A percentile compares a stretch with the other conserved stretches of the same genome.
These are phyloP conservation scores for Melanotaenia nigrans DNA, from an alignment of 2,797 vertebrate genomes.

Conservation along the genomic window DNA sequence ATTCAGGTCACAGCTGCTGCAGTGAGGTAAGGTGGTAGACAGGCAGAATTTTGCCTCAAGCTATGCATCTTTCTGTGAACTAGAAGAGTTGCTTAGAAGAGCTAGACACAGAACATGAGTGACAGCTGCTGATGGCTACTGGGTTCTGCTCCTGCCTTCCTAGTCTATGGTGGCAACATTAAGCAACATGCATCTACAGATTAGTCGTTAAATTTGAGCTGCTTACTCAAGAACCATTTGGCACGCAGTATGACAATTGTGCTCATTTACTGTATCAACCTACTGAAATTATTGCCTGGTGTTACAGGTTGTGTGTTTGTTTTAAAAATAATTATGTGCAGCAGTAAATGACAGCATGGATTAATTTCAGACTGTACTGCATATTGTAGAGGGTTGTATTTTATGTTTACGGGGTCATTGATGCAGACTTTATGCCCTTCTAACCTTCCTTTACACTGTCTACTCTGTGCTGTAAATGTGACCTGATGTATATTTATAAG, in stretches of 20 bases:
- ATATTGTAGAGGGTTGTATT: constrained; percentile 49
- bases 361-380: constrained; percentile 30
- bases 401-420: constrained; percentile 49
- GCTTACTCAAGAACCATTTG: constrained; percentile 43
- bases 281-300: constrained; percentile 7
- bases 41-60: constrained; percentile 57
- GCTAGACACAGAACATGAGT: constrained; percentile 68
- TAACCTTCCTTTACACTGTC: constrained; percentile 9
- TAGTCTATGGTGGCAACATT: constrained; percentile 26
- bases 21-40: constrained; percentile 72
- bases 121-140: constrained; percentile 72
- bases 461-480: constrained; percentile 35
- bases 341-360: constrained; percentile 25
- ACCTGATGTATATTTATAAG: constrained; percentile 62
- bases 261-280: constrained; percentile 36
- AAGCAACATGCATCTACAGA: constrained; percentile 40
- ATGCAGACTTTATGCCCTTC: constrained; percentile 40
- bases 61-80: constrained; percentile 64
- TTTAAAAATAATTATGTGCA: constrained; percentile 46
- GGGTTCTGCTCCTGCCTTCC: constrained; percentile 27
- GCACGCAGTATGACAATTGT: constrained; percentile 42
- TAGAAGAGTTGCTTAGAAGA: constrained; percentile 63
- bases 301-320: constrained; percentile 38
- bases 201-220: constrained; percentile 30
- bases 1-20: constrained; percentile 76